Base-by-base conservation (phyloP, 2,888 invertebrate species). In the Pandemis corylana region DNA sequence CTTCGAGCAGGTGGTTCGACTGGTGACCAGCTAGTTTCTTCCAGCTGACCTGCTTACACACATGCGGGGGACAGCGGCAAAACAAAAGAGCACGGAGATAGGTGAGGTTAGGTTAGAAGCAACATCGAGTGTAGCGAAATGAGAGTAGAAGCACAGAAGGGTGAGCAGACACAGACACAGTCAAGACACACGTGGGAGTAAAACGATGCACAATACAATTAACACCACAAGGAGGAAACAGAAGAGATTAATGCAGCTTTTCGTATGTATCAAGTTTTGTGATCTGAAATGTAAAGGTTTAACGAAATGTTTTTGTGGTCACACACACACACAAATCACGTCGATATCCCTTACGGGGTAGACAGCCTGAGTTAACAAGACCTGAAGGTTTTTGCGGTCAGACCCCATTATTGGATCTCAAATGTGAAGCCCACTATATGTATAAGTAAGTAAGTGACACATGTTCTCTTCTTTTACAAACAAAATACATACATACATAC, bases 1-100 rank as follows among this genome's bases (percentile, higher is more conserved):
- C 95, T 83, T 96, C 96, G 88, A 95, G 90, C 80, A 97, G 94
- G 89, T 95, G 96, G 83, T 95, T 95, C 80, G 96, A 95, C 77
- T 95, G 95, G 71, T 94, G 95, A 80, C 95, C 95, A 69, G 96
- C 95, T 79, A 96, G 88, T 89, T 95, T 96, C 92, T 95, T 96
- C 96, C 96, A 97, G 85, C 95, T 95, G 78, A 95, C 95, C 92
- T 95, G 83, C 75, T 76, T 78, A 81, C 78, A 77, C 77, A 78
- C 80, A 80, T 78, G 78, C 77, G 76, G 75, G 72, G 80, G 4
- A 79, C 81, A 51, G 20, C 42, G 13, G 46, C 78, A 78, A 82
- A 78, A 73, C 5, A 81, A 80, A 77, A 51, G 36, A 66, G 28
- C 15, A 51, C 4, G 51, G 51, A n/a, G 9, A 20, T 56, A 66